These are phyloP conservation scores for Xylota segnis DNA, from an alignment of 2,888 invertebrate genomes.

Conservation along the genomic window DNA sequence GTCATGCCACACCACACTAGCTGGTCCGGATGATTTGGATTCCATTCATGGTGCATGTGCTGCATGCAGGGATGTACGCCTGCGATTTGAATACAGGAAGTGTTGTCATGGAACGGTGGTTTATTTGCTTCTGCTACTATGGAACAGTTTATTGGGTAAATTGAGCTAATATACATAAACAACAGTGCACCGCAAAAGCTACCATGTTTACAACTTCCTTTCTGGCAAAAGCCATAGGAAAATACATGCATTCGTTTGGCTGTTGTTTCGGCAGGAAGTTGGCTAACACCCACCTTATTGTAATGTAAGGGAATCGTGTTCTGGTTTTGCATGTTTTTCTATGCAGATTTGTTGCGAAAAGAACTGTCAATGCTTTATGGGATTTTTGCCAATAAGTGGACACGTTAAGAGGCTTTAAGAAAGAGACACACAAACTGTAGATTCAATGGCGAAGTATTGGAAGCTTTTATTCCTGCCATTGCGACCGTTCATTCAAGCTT, in stretches of 20 bases:
- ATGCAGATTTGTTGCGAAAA: not conserved
- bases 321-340: slow-evolving; percentile 1
- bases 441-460: too few species aligned
- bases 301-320: slow-evolving; percentile 21
- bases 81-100: slow-evolving; percentile 74
- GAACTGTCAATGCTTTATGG: too few species aligned
- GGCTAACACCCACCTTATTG: slow-evolving; percentile 35
- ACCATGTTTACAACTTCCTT: slow-evolving; percentile 67
- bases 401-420: too few species aligned
- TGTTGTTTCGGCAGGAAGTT: slow-evolving; percentile 57
- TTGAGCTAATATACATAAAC: slow-evolving; percentile 52
- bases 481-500: too few species aligned
- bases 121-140: slow-evolving; percentile 65
- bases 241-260: slow-evolving; percentile 16
- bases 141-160: slow-evolving; percentile 66
- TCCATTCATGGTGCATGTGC: slow-evolving; percentile 30
- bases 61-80: slow-evolving; percentile 55
- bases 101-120: slow-evolving; percentile 75
- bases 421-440: too few species aligned
- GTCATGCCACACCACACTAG: slow-evolving; percentile 33
- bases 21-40: slow-evolving; percentile 32
- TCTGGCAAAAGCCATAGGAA: slow-evolving; percentile 33
- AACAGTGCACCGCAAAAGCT: slow-evolving; percentile 48
- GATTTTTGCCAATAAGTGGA: too few species aligned
- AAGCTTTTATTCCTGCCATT: too few species aligned